Percentiles rank a stretch among this genome's conserved stretches.
Conservation (phyloP, 2,888 invertebrate genomes). For the Tolmerus cingulatus region DNA sequence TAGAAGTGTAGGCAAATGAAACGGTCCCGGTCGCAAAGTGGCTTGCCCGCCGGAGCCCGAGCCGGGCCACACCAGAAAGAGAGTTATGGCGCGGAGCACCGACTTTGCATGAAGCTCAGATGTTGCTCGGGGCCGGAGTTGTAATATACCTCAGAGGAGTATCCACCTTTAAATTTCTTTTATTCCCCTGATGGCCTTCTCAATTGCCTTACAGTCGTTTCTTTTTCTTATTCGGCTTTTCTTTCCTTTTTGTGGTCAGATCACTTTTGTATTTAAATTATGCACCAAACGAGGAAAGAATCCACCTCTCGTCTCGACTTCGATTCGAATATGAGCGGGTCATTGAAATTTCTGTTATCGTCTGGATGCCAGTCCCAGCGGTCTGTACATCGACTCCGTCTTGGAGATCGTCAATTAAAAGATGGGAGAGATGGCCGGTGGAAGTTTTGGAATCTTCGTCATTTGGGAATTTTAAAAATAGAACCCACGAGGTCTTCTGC, state of each 20-base stretch:
- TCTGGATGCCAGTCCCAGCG: neutral
- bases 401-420: slow-evolving; percentile 3
- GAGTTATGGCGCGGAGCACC: neutral
- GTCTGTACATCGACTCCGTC: neutral
- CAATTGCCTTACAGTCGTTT: neutral
- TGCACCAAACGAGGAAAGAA: slow-evolving; percentile 25
- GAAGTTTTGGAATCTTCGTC: neutral
- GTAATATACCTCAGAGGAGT: slow-evolving; percentile 12
- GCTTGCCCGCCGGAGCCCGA: neutral
- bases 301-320: slow-evolving; percentile 3
- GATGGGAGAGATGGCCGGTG: neutral
- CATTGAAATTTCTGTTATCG: slow-evolving; percentile 28
- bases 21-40: neutral
- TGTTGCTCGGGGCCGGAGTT: neutral
- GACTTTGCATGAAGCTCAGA: slow-evolving; percentile 11
- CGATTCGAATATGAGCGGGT: slow-evolving; percentile 29
- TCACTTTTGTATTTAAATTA: slow-evolving; percentile 35
- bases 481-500: neutral
- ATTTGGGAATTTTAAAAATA: slow-evolving; percentile 20
- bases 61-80: neutral
- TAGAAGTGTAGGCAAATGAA: slow-evolving; percentile 24
- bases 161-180: slow-evolving; percentile 16
- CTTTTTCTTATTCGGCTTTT: neutral
- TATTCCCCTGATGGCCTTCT: slow-evolving; percentile 8
- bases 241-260: neutral